Evolutionary conservation across 2,888 invertebrate species (phyloP).

Genomic region (Thecophora atra): DNA sequence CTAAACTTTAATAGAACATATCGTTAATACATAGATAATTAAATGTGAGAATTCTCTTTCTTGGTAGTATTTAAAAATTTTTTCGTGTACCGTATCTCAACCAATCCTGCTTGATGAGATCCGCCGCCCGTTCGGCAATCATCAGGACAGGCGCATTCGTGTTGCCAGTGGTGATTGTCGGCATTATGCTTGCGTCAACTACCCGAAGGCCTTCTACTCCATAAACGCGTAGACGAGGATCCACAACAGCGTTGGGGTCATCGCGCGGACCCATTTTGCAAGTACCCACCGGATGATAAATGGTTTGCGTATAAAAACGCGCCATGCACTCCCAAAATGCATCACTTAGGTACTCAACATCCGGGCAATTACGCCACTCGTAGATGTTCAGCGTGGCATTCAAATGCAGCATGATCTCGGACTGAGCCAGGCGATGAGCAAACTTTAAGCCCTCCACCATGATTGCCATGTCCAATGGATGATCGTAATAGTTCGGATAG

Average conservation of each 20-base stretch:
- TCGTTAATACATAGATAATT: no score
- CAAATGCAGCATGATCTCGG: conserved; percentile 70
- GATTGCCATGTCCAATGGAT: conserved; percentile 76
- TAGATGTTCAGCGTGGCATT: conserved; percentile 74
- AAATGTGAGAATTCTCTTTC: no score
- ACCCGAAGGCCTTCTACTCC: conserved; percentile 77
- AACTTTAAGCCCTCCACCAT: conserved; percentile 82
- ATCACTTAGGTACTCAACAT: conserved; percentile 73
- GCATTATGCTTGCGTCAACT: conserved; percentile 86
- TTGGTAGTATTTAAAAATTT: no score
- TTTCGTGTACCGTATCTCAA: conserved; percentile 28
- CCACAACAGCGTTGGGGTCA: conserved; percentile 74
- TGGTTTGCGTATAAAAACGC: conserved; percentile 78
- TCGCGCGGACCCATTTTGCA: conserved; percentile 79
- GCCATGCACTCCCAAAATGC: conserved; percentile 82
- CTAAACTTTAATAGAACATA: no score
- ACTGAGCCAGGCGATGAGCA: conserved; percentile 71
- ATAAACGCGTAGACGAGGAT: conserved; percentile 74
- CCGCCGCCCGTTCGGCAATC: conserved; percentile 85
- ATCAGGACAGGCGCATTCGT: conserved; percentile 85
- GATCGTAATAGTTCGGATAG: conserved; percentile 84
- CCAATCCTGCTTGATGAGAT: conserved; percentile 84
- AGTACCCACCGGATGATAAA: conserved; percentile 84
- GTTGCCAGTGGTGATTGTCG: conserved; percentile 79
- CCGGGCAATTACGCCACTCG: conserved; percentile 74